These are phyloP conservation scores for Heterotis niloticus DNA, from an alignment of 2,113 vertebrate genomes.

Conservation along the genomic window DNA sequence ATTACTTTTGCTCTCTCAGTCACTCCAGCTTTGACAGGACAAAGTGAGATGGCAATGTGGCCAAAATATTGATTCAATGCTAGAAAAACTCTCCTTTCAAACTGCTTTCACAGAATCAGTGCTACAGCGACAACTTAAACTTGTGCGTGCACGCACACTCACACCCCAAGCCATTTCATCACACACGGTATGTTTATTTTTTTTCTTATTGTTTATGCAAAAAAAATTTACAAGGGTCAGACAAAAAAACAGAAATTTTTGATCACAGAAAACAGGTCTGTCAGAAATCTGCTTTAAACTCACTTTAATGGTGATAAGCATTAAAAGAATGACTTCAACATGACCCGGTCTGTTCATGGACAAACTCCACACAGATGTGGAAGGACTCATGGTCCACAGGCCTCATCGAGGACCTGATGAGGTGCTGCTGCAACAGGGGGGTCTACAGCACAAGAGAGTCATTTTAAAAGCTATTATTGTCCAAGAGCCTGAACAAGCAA, in stretches of 20 bases:
- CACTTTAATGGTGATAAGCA: background rate
- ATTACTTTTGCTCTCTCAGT: background rate
- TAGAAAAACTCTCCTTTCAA: background rate
- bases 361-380: constrained; percentile 13
- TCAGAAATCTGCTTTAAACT: background rate
- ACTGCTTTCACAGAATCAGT: background rate
- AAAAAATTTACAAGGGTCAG: background rate
- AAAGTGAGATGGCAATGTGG: background rate
- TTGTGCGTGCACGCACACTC: background rate
- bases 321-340: constrained; percentile 28
- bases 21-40: background rate
- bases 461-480: background rate
- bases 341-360: constrained; percentile 16
- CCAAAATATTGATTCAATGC: background rate
- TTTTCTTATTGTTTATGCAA: background rate
- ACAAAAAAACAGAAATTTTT: background rate
- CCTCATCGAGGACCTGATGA: constrained; percentile 22
- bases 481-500: background rate
- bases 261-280: background rate
- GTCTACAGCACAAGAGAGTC: constrained; percentile 33
- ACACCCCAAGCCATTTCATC: background rate
- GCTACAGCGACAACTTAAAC: background rate
- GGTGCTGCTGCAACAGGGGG: constrained; percentile 27
- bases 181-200: background rate
- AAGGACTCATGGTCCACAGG: constrained; percentile 30